Conservation (phyloP, 2,113 vertebrate genomes). For the Rissa tridactyla region DNA sequence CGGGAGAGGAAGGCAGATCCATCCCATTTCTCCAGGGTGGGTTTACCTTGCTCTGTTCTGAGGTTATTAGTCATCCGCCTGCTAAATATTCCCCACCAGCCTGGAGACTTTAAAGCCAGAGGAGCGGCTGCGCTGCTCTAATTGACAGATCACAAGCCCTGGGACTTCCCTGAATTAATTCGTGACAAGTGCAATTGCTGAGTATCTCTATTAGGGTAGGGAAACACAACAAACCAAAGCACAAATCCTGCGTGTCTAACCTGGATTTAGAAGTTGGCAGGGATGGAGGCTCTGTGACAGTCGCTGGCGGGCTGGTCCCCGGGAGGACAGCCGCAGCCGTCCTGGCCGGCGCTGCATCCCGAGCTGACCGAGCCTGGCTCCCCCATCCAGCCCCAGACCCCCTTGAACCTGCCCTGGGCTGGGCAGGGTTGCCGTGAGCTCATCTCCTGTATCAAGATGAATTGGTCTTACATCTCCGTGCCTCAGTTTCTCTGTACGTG, state of each 20-base stretch:
- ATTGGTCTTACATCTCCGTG: fast-evolving
- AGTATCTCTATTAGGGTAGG: neutral
- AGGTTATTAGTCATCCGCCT: neutral
- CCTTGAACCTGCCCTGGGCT: neutral
- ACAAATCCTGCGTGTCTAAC: neutral
- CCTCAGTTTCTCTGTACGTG: neutral
- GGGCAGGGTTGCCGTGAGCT: neutral
- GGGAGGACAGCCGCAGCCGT: neutral
- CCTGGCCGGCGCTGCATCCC: neutral
- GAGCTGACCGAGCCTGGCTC: neutral
- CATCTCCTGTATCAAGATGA: neutral
- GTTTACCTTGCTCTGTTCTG: neutral
- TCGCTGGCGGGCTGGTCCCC: neutral
- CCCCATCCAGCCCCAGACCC: neutral
- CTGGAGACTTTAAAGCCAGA: neutral
- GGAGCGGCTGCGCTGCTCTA: neutral
- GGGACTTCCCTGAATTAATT: slow-evolving; percentile 28
- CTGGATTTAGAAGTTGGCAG: neutral
- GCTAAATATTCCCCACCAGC: neutral
- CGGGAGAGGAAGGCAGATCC: neutral
- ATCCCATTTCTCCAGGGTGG: neutral
- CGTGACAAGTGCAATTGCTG: neutral
- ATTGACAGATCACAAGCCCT: neutral
- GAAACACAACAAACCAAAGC: neutral
- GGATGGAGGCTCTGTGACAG: neutral